Evolutionary conservation across 2,888 invertebrate species (phyloP).

Genomic region (Yponomeuta evonymella): DNA sequence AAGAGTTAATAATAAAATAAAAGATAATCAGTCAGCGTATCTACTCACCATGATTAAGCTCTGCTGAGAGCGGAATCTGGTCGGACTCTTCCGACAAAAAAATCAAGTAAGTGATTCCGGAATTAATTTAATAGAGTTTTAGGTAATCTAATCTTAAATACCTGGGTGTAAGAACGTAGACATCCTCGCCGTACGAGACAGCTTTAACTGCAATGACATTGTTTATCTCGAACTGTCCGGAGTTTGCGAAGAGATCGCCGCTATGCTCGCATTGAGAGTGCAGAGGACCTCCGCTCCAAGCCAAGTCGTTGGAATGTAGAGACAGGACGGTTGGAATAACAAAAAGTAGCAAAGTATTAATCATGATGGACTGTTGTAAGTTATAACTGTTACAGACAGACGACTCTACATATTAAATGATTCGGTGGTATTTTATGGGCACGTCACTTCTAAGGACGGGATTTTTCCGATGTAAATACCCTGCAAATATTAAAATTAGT

Average conservation of each 20-base stretch:
- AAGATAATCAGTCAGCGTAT: no score
- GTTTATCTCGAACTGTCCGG: conserved; percentile 71
- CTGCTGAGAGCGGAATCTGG: not conserved
- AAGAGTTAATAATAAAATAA: no score
- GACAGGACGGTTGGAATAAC: not conserved
- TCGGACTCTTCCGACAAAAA: not conserved
- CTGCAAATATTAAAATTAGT: no score
- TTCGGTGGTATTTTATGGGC: not conserved
- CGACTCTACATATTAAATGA: not conserved
- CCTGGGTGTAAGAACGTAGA: conserved; percentile 77
- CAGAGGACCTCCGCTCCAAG: conserved; percentile 62
- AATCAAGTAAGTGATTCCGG: not conserved
- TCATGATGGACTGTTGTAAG: not conserved
- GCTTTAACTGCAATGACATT: conserved; percentile 78
- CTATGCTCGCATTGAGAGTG: conserved; percentile 65
- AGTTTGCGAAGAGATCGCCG: conserved; percentile 64
- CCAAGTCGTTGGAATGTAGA: conserved; percentile 42
- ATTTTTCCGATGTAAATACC: no score
- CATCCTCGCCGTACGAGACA: conserved; percentile 72
- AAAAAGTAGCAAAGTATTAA: not conserved
- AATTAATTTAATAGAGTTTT: not conserved
- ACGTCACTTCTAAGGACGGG: no score
- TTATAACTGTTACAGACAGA: not conserved
- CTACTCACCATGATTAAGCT: no score
- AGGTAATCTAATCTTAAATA: conserved; percentile 22